These are phyloP conservation scores for Hanleya hanleyi DNA, from an alignment of 2,888 invertebrate genomes.

Conservation along the genomic window DNA sequence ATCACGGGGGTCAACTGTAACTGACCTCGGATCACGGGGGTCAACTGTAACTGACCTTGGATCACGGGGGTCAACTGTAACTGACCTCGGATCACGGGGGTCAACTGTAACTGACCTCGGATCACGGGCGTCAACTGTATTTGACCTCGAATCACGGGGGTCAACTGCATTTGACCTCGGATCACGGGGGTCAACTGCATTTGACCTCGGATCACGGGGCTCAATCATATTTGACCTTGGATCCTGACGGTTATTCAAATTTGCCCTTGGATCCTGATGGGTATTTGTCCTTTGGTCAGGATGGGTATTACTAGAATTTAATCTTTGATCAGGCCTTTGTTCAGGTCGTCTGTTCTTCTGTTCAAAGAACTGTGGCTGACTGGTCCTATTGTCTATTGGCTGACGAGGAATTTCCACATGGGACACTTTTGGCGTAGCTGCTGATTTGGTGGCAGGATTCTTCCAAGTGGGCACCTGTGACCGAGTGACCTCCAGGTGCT, in stretches of 20 bases:
- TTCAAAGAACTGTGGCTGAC: constrained; percentile 54
- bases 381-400: constrained; percentile 47
- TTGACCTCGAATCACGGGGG: neutral
- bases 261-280: neutral
- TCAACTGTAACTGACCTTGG: constrained; percentile 17
- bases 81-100: neutral
- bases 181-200: neutral
- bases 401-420: constrained; percentile 51
- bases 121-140: too few relatives aligned
- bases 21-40: neutral
- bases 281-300: constrained; percentile 13
- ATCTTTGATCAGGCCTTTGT: constrained; percentile 32
- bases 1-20: too few relatives aligned
- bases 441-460: constrained; percentile 45
- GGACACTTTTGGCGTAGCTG: constrained; percentile 47
- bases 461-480: constrained; percentile 4
- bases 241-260: neutral
- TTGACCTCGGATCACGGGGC: neutral
- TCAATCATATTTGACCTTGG: neutral
- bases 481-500: neutral
- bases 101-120: too few relatives aligned
- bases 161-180: neutral
- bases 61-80: neutral
- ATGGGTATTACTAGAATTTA: constrained; percentile 22
- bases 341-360: neutral